Evolutionary conservation across 2,888 invertebrate species (phyloP).

Genomic region (Cephus rjabovi): DNA sequence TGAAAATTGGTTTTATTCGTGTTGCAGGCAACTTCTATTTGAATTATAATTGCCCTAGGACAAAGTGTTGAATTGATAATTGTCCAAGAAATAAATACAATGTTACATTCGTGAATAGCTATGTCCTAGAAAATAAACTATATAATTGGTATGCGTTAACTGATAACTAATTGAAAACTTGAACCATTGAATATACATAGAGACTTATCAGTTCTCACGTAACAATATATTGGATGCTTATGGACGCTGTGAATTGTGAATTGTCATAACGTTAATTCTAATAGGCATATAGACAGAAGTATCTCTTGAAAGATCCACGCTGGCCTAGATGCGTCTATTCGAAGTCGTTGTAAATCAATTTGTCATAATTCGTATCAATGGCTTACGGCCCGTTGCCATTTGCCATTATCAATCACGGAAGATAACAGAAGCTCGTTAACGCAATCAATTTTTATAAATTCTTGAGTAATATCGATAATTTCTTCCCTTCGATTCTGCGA

Average conservation of each 20-base stretch:
- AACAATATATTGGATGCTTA: neutral
- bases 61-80: neutral
- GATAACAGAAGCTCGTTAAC: neutral
- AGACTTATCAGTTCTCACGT: neutral
- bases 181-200: neutral
- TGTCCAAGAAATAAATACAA: neutral
- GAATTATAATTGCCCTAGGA: neutral
- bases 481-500: neutral
- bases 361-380: constrained; percentile 35
- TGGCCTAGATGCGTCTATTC: constrained; percentile 47
- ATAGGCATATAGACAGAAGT: neutral
- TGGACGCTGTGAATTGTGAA: neutral
- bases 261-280: neutral
- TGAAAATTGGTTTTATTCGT: no score
- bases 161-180: neutral
- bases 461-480: neutral
- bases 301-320: constrained; percentile 16
- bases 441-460: neutral
- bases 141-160: neutral
- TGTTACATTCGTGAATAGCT: neutral
- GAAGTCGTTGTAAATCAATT: constrained; percentile 53
- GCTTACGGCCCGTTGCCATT: constrained; percentile 7
- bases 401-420: constrained; percentile 14
- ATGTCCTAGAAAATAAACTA: neutral
- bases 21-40: neutral